Conservation (phyloP, 2,797 vertebrate species). For the Brachymystax lenok region DNA sequence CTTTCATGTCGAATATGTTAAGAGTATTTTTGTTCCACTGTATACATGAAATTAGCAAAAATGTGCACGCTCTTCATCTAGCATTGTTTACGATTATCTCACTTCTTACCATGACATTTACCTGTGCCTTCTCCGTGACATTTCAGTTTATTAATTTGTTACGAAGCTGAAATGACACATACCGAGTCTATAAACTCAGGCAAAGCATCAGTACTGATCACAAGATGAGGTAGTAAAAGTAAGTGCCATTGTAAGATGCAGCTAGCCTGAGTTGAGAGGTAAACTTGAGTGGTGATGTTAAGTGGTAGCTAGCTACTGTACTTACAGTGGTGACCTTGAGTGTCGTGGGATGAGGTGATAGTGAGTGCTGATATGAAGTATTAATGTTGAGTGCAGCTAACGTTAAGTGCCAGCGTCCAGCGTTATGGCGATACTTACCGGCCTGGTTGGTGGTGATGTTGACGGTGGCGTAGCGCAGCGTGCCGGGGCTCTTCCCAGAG, state of each 20-base stretch:
- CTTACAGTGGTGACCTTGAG: background rate
- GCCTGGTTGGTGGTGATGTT: slow-evolving; percentile 98
- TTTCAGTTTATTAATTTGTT: slow-evolving; percentile 60
- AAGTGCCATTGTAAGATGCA: slow-evolving; percentile 53
- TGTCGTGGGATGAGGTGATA: background rate
- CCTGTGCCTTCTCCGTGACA: slow-evolving; percentile 8
- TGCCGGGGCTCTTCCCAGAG: slow-evolving; percentile 85
- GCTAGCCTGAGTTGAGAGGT: slow-evolving; percentile 46
- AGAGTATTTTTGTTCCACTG: background rate
- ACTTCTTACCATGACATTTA: background rate
- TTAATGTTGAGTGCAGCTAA: background rate
- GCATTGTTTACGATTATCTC: background rate
- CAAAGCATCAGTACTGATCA: slow-evolving; percentile 43
- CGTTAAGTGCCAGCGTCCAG: background rate
- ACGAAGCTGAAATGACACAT: slow-evolving; percentile 56
- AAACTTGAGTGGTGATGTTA: slow-evolving; percentile 56
- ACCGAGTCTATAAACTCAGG: slow-evolving; percentile 60
- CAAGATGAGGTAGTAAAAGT: slow-evolving; percentile 62
- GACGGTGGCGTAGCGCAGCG: slow-evolving; percentile 89
- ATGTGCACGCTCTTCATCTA: background rate
- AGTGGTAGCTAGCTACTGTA: slow-evolving; percentile 35
- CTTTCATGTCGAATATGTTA: background rate
- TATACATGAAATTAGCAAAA: background rate
- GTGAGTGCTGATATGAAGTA: background rate
- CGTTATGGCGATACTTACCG: slow-evolving; percentile 51